Conservation (phyloP, 2,113 vertebrate genomes). For the Microtus montanus region DNA sequence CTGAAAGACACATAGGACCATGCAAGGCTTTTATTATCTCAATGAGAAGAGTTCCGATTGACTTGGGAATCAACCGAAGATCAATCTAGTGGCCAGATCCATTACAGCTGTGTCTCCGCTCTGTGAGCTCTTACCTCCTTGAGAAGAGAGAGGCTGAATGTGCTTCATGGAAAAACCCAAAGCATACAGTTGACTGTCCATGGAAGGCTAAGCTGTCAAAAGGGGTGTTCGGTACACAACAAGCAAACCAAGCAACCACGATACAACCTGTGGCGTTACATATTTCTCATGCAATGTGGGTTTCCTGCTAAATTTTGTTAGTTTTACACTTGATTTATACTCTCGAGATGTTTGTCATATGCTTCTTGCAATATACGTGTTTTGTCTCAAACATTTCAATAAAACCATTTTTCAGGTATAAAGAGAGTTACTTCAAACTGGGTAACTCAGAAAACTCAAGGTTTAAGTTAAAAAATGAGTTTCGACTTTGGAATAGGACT, state of each 20-base stretch:
- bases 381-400: constrained; percentile 76
- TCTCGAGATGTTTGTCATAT: constrained; percentile 82
- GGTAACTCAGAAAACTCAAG: constrained; percentile 80
- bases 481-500: constrained; percentile 70
- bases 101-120: not conserved
- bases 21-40: constrained; percentile 32
- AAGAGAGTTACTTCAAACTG: constrained; percentile 76
- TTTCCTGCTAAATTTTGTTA: constrained; percentile 85
- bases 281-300: constrained; percentile 76
- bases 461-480: constrained; percentile 76
- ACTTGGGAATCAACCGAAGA: constrained; percentile 46
- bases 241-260: constrained; percentile 68
- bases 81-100: constrained; percentile 41
- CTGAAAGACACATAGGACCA: not conserved
- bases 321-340: constrained; percentile 84
- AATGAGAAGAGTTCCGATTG: constrained; percentile 16
- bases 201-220: constrained; percentile 73
- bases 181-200: constrained; percentile 78
- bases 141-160: constrained; percentile 44
- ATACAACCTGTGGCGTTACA: constrained; percentile 81
- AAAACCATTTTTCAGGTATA: constrained; percentile 72
- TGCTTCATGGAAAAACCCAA: constrained; percentile 60
- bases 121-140: constrained; percentile 29
- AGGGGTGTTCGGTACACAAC: constrained; percentile 76
- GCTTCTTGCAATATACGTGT: constrained; percentile 72